Percentiles rank a stretch among this genome's conserved stretches.
These are phyloP conservation scores for Thalassarche chlororhynchos DNA, from an alignment of 2,113 vertebrate genomes.

Conservation along the genomic window DNA sequence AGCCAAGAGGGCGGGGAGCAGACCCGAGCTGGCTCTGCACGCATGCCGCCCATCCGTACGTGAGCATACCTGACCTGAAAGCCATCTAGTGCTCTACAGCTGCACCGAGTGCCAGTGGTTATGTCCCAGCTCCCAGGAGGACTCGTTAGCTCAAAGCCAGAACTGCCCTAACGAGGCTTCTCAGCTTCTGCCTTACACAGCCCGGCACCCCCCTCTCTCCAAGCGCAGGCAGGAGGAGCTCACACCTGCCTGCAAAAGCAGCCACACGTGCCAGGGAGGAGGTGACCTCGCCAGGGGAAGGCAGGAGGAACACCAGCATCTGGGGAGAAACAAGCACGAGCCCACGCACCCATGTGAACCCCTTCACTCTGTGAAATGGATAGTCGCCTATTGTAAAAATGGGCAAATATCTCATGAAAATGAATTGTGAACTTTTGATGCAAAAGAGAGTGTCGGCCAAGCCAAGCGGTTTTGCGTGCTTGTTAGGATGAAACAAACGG, in stretches of 20 bases:
- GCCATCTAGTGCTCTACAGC: fast-evolving
- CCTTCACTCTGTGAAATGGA: not conserved
- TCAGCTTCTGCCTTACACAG: not conserved
- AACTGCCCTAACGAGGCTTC: not conserved
- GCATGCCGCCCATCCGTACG: fast-evolving
- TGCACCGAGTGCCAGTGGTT: fast-evolving
- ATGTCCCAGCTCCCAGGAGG: not conserved
- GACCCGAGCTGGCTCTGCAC: fast-evolving
- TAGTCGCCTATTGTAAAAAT: not conserved
- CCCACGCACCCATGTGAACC: fast-evolving
- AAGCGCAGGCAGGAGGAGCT: not conserved
- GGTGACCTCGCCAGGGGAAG: not conserved
- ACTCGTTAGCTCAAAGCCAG: not conserved
- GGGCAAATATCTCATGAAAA: not conserved
- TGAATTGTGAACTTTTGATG: not conserved
- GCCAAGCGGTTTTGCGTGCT: fast-evolving
- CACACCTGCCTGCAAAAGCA: not conserved
- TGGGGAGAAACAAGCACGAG: not conserved
- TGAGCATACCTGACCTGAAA: not conserved
- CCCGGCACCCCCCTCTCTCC: no score
- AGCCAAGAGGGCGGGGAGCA: not conserved
- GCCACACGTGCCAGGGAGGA: not conserved
- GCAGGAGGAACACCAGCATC: fast-evolving
- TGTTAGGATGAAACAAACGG: not conserved
- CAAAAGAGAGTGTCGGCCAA: not conserved